phyloP scores from a whole-genome alignment of 2,113 vertebrate genomes.

The Alethe castanea region DNA sequence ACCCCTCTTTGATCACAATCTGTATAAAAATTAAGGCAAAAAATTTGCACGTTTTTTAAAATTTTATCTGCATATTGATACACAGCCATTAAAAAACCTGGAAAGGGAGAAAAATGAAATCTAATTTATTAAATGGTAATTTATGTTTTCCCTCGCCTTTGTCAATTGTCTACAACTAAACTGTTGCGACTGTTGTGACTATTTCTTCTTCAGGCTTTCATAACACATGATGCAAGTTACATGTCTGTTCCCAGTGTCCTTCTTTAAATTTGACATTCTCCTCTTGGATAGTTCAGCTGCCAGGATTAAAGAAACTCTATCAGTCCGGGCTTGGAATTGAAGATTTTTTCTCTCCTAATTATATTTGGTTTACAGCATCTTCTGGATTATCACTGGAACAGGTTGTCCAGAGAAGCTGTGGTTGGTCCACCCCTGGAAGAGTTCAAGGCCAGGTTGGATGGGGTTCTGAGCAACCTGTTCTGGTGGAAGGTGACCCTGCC shows the following conservation, averaged over 20 bases:
- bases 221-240: not conserved
- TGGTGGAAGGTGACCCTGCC: not conserved
- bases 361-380: not conserved
- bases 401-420: not conserved
- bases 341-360: not conserved
- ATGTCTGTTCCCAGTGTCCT: not conserved
- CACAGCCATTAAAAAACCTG: not conserved
- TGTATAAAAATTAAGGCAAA: not conserved
- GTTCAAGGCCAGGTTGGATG: not conserved
- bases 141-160: not conserved
- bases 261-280: not conserved
- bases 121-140: not conserved
- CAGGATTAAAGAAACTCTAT: not conserved
- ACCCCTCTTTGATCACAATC: not conserved
- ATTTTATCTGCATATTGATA: not conserved
- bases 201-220: not conserved
- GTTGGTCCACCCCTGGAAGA: not conserved
- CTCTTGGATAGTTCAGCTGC: not conserved
- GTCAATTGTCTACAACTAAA: not conserved
- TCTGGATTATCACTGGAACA: not conserved
- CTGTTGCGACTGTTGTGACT: not conserved
- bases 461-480: not conserved
- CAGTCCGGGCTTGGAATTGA: not conserved
- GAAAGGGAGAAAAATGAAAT: not conserved
- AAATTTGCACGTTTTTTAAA: not conserved